Evolutionary conservation across 2,113 vertebrate species (phyloP), one percentile per base, ranked within the genome.

Genomic region (Lepisosteus osseus): DNA sequence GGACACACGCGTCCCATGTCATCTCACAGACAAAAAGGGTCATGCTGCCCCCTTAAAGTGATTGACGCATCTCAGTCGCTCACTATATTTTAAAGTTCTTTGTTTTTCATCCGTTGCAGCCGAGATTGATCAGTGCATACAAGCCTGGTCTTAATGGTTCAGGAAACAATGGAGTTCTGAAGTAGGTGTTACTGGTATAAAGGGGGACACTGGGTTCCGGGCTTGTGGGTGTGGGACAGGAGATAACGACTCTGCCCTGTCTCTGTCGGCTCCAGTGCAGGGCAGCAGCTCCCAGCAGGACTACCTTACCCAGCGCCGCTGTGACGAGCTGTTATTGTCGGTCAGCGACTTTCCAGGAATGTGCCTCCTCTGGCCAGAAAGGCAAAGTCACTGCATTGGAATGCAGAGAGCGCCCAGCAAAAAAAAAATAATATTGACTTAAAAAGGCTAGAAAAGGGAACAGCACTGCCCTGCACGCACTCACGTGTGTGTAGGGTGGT

Each of bases 381-480:
- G 70, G 61, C 84, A 73, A 82, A 91, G 86, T 92, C 87, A 89
- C 83, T 80, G 76, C 86, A 86, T 82, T 85, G 89, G 87, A 86
- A 92, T 89, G 89, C 83, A 74, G 81, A 82, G 82, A 79, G 63
- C 82, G 79, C 81, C 74, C 74, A 29, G 68, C 72, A 86, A 72
- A 80, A 85, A 87, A 17, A 83, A 81, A 84, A 67, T 78, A 63
- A 63, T 80, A 84, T 87, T 89, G 87, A 90, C 86, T 90, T 88
- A 86, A 90, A 92, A 90, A 88, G 86, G 87, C 78, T 77, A 79
- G 84, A 83, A 79, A 79, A 80, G 67, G 42, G 59, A 76, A 78
- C 67, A 66, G 56, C 70, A 59, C 67, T 61, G 54, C 61, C 5
- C 62, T 43, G 70, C 47, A 9, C 9, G 9, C 2, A n/a, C 42